Evolutionary conservation across 2,888 invertebrate genomes (phyloP).

Genomic region (Melieria crassipennis): DNA sequence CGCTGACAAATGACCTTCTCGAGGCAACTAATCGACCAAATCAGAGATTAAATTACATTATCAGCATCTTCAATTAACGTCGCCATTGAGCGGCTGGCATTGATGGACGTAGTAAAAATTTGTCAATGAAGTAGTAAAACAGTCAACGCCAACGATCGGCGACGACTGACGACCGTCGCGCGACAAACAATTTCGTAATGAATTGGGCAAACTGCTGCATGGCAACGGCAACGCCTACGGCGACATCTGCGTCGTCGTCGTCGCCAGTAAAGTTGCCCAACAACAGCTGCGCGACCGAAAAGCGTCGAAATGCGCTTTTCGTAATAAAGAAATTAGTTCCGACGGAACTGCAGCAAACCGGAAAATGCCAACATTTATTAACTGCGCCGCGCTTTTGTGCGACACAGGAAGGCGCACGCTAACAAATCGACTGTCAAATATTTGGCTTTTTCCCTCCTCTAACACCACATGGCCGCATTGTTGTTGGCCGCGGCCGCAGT

Average conservation of each 20-base stretch:
- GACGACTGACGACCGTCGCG: not conserved
- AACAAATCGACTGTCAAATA: slow-evolving; percentile 45
- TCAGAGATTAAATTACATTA: slow-evolving; percentile 27
- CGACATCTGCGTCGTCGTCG: not conserved
- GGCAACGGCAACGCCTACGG: slow-evolving; percentile 9
- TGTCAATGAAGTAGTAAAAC: slow-evolving; percentile 33
- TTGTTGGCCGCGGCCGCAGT: not conserved
- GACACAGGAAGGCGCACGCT: slow-evolving; percentile 35
- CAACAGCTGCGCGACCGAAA: too few species aligned
- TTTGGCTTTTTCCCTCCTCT: slow-evolving; percentile 9
- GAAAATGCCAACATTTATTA: slow-evolving; percentile 32
- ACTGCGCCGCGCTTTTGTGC: slow-evolving; percentile 9
- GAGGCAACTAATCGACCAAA: slow-evolving; percentile 4
- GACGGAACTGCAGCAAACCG: slow-evolving; percentile 34
- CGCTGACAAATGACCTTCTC: not conserved
- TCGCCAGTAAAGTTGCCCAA: too few species aligned
- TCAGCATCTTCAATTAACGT: slow-evolving; percentile 24
- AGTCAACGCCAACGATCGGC: too few species aligned
- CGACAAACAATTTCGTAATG: slow-evolving; percentile 22
- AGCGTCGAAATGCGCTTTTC: not conserved
- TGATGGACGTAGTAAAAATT: slow-evolving; percentile 18
- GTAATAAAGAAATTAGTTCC: slow-evolving; percentile 27
- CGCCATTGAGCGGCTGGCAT: not conserved
- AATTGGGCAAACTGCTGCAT: slow-evolving; percentile 16
- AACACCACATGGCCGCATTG: not conserved